These are phyloP conservation scores for Hormiphora californensis DNA, from an alignment of 37 sponge, comb jelly and placozoan species.

Conservation along the genomic window DNA sequence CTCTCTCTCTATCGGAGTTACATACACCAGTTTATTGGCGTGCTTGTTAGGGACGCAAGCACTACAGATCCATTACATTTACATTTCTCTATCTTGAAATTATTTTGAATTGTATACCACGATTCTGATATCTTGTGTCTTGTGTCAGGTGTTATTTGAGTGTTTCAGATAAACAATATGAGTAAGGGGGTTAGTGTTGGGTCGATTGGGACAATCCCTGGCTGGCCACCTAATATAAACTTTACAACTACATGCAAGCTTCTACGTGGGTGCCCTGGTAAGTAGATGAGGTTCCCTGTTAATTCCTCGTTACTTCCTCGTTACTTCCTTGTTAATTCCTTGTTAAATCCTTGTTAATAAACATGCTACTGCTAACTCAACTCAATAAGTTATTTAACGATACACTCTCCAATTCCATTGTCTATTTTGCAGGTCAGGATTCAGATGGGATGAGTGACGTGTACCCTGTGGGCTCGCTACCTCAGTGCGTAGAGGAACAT, in stretches of 20 bases:
- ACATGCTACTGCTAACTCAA: not conserved
- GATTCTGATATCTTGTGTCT: too few species aligned
- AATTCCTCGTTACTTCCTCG: too few species aligned
- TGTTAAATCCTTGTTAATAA: too few species aligned
- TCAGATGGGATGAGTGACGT: not conserved
- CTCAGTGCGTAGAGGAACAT: not conserved
- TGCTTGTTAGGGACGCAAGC: too few species aligned
- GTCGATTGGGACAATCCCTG: not conserved
- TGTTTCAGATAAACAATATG: too few species aligned
- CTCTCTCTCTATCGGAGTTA: not conserved
- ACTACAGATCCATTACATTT: too few species aligned
- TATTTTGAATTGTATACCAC: not conserved
- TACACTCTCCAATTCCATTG: not conserved
- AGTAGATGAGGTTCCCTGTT: too few species aligned
- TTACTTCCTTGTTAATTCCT: too few species aligned
- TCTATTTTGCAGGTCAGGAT: not conserved
- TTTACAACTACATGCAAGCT: slow-evolving; percentile 23
- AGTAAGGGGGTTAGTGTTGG: too few species aligned
- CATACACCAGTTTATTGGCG: too few species aligned
- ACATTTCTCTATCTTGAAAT: not conserved
- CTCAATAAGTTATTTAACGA: not conserved
- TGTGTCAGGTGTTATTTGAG: too few species aligned
- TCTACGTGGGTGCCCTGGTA: slow-evolving; percentile 19
- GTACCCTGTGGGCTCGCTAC: slow-evolving; percentile 4
- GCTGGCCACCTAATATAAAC: slow-evolving; percentile 26